phyloP scores from a whole-genome alignment of 2,888 invertebrate genomes.

The Nephrotoma guestfalica region DNA sequence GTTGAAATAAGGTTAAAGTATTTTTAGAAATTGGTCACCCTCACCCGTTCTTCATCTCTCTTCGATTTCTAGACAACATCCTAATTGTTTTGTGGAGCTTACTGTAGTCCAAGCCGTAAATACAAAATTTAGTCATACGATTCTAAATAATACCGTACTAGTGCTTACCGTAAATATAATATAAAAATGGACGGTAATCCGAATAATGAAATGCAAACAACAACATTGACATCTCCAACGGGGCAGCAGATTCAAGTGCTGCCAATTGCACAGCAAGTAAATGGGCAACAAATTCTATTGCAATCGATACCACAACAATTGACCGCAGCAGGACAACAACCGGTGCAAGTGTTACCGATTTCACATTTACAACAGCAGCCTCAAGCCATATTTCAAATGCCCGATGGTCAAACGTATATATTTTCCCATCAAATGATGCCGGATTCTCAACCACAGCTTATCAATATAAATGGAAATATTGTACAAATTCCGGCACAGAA shows the following conservation, averaged over 20 bases:
- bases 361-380: constrained; percentile 25
- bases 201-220: not conserved
- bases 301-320: constrained; percentile 21
- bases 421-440: constrained; percentile 61
- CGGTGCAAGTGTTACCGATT: constrained; percentile 21
- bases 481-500: constrained; percentile 26
- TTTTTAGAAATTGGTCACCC: constrained; percentile 21
- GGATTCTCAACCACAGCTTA: constrained; percentile 44
- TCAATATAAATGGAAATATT: constrained; percentile 33
- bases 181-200: constrained; percentile 7
- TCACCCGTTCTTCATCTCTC: constrained; percentile 24
- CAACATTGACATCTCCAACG: constrained; percentile 4
- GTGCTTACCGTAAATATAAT: not conserved
- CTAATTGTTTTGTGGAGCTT: constrained; percentile 12
- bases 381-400: constrained; percentile 68
- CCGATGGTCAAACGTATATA: constrained; percentile 85
- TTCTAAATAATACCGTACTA: constrained; percentile 12
- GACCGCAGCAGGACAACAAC: constrained; percentile 7
- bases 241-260: constrained; percentile 14
- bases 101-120: not conserved
- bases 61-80: constrained; percentile 31
- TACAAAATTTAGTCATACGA: constrained; percentile 11
- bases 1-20: not conserved
- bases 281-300: constrained; percentile 27
- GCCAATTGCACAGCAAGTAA: constrained; percentile 12